Base-by-base conservation (phyloP, 2,888 invertebrate species). In the Cordylochernes scorpioides region DNA sequence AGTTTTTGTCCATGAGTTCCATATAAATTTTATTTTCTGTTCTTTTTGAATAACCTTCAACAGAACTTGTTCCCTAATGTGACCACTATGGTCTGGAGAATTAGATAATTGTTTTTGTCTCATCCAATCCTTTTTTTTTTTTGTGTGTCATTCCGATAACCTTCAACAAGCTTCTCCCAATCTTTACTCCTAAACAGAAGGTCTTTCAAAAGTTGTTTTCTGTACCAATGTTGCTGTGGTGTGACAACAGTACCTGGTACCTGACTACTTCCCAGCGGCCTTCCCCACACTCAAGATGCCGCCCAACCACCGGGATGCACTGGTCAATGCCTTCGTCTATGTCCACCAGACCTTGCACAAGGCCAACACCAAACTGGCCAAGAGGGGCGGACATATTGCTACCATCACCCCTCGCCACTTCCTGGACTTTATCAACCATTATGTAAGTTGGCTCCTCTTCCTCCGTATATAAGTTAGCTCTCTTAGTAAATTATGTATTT, bases 371-470 rank as follows among this genome's bases (percentile, higher is more conserved):
- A 62, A 84, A 29, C 62, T 94, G 30, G 69, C 71, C 5, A 88
- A 86, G 55, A 64, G 88, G 26, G 91, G 91, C 21, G 75, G 80
- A 39, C 65, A 88, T 35, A 86, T 84, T 10, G 91, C 86, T 74
- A 82, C 91, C 12, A 86, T 97, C 38, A 97, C 97, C 7, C 97
- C 97, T 4, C 64, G 77, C 57, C 94, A 97, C 58, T 99, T 88
- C 57, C 59, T 99, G 33, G 97, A 99, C 58, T 97, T 97, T 51
- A 99, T 99, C 49, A 80, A 88, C 54, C 97, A 99, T 59, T 94
- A 91, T 62, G 94, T 58, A 44, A 51, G 55, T 46, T 10, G n/a
- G n/a, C n/a, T n/a, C n/a, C n/a, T n/a, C n/a, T n/a, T n/a, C n/a
- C n/a, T n/a, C n/a, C n/a, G n/a, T n/a, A n/a, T n/a, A n/a, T n/a